These are phyloP conservation scores for Stratiomys singularior DNA, from an alignment of 2,888 invertebrate species.

Conservation along the genomic window DNA sequence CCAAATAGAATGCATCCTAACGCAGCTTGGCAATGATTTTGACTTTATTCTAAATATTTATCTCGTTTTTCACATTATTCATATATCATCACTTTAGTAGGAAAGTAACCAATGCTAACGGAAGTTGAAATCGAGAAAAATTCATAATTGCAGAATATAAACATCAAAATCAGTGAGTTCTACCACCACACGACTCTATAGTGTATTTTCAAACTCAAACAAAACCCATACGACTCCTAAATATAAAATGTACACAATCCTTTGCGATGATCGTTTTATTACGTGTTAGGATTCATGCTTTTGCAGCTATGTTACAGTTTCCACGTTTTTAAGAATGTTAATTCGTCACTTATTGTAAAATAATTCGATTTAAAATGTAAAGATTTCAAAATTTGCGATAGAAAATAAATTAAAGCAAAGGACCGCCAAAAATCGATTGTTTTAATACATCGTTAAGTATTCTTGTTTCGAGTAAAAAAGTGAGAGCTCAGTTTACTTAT, in stretches of 20 bases:
- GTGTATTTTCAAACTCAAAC: no score
- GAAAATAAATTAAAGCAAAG: conserved; percentile 42
- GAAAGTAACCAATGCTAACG: no score
- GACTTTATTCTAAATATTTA: no score
- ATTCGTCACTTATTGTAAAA: conserved; percentile 5
- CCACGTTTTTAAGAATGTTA: conserved; percentile 21
- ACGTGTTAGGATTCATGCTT: not conserved
- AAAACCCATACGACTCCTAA: no score
- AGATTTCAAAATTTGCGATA: conserved; percentile 21
- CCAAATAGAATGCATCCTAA: no score
- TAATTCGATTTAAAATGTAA: conserved; percentile 33
- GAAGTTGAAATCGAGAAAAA: no score
- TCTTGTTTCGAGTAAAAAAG: conserved; percentile 46
- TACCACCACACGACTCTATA: no score
- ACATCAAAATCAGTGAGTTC: no score
- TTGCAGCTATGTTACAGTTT: conserved; percentile 37
- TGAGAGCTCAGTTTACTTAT: conserved; percentile 45
- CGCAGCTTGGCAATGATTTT: no score
- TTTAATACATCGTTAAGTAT: conserved; percentile 16
- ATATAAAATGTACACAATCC: not conserved
- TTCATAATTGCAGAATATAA: no score
- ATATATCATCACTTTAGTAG: no score
- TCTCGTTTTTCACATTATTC: no score
- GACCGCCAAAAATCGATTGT: conserved; percentile 40
- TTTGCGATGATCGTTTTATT: conserved; percentile 5